Percentiles rank a stretch among this genome's conserved stretches.
phyloP scores from a whole-genome alignment of 2,888 invertebrate genomes.

The Steinernema hermaphroditum region DNA sequence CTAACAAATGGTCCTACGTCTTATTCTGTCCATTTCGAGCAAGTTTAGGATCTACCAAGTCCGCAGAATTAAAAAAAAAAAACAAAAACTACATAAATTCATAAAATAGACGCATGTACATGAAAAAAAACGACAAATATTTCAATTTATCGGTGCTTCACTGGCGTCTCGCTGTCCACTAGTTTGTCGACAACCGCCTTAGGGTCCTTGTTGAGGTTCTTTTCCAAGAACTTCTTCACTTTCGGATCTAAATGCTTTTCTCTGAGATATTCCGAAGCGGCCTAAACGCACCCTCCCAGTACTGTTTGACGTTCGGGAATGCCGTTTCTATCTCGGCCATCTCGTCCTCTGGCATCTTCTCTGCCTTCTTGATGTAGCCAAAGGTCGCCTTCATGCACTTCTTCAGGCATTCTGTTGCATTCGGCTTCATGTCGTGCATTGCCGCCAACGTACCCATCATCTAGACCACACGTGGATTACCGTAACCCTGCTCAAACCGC shows the following conservation, averaged over 20 bases:
- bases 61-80: too few relatives aligned
- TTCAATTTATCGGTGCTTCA: too few relatives aligned
- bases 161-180: too few relatives aligned
- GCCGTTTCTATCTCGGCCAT: neutral
- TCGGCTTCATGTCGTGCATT: neutral
- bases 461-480: neutral
- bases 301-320: neutral
- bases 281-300: neutral
- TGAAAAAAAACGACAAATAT: too few relatives aligned
- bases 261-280: neutral
- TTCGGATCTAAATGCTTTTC: neutral
- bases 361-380: neutral
- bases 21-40: too few relatives aligned
- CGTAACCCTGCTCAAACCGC: too few relatives aligned
- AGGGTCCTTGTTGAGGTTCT: neutral
- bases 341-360: neutral
- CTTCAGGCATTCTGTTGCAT: neutral
- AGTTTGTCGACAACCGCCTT: neutral
- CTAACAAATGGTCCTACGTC: too few relatives aligned
- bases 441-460: neutral
- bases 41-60: too few relatives aligned
- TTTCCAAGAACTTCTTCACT: neutral
- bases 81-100: too few relatives aligned
- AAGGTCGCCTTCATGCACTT: neutral
- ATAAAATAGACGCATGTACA: too few relatives aligned